phyloP scores from a whole-genome alignment of 2,888 invertebrate genomes.

The Drosophila pseudotakahashii region DNA sequence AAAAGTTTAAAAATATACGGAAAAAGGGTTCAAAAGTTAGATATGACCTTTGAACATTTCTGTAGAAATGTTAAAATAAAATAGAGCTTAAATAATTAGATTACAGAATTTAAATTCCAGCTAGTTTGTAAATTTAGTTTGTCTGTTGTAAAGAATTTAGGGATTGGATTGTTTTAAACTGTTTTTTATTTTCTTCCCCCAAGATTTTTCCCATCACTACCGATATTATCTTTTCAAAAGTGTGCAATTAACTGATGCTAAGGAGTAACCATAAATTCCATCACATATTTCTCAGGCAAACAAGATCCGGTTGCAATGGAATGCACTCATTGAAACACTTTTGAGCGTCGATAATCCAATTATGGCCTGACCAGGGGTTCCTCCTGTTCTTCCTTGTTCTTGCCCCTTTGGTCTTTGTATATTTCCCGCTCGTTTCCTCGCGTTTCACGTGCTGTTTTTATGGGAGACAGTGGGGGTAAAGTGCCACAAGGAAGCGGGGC shows the following conservation, averaged over 20 bases:
- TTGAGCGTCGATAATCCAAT: slow-evolving; percentile 74
- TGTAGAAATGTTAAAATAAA: no score
- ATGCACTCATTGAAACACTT: slow-evolving; percentile 69
- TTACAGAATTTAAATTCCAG: no score
- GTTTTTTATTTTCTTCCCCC: no score
- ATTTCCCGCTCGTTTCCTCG: slow-evolving; percentile 11
- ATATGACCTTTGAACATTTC: no score
- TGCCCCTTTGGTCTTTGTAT: slow-evolving; percentile 8
- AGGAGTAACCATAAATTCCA: slow-evolving; percentile 21
- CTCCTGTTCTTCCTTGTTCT: slow-evolving; percentile 16
- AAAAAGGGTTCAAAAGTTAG: no score
- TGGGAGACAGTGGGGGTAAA: slow-evolving; percentile 1
- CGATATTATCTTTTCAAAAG: not conserved
- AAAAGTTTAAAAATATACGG: no score
- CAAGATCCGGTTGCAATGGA: slow-evolving; percentile 56
- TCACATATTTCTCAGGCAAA: slow-evolving; percentile 4
- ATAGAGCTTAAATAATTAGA: no score
- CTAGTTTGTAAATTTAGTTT: no score
- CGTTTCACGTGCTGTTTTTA: slow-evolving; percentile 16
- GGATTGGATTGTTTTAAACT: no score
- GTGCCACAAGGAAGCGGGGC: not conserved
- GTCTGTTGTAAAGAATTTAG: no score
- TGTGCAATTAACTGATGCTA: slow-evolving; percentile 1
- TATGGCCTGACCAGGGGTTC: slow-evolving; percentile 59
- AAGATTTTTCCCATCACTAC: no score